These are phyloP conservation scores for Allacma fusca DNA, from an alignment of 2,888 invertebrate species.

Conservation along the genomic window DNA sequence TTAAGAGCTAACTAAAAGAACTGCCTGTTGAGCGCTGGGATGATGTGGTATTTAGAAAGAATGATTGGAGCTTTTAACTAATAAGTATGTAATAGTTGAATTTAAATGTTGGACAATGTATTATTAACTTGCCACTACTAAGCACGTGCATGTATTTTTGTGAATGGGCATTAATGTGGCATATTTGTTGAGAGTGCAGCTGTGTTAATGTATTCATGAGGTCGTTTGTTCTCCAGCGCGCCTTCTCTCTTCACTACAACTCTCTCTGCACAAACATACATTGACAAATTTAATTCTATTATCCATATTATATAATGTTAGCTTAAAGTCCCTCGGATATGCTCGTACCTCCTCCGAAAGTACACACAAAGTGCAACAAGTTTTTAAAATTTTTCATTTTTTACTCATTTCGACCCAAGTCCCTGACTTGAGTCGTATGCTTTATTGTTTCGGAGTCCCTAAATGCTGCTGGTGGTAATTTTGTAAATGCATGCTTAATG, in stretches of 20 bases:
- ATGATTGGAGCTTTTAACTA: conserved; percentile 16
- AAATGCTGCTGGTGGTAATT: conserved; percentile 40
- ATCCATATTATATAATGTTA: background rate
- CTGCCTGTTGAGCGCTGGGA: background rate
- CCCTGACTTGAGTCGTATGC: conserved; percentile 3
- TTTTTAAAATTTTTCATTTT: conserved; percentile 39
- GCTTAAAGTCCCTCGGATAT: background rate
- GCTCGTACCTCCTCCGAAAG: background rate
- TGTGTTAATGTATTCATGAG: conserved; percentile 45
- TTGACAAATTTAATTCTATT: conserved; percentile 41
- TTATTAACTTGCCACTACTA: conserved; percentile 26
- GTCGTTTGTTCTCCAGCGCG: conserved; percentile 36
- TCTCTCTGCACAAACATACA: conserved; percentile 10
- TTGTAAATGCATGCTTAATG: conserved; percentile 47
- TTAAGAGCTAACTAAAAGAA: too few species aligned
- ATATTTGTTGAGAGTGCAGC: conserved; percentile 37
- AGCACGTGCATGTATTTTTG: conserved; percentile 40
- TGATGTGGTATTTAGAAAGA: conserved; percentile 12
- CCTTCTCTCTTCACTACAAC: background rate
- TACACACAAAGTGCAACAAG: background rate
- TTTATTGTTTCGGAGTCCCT: conserved; percentile 26
- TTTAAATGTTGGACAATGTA: conserved; percentile 26
- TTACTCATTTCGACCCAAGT: background rate
- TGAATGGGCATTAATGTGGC: conserved; percentile 45
- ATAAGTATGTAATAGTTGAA: conserved; percentile 27